Evolutionary conservation across 2,113 vertebrate species (phyloP).

Genomic region (Ovis aries): DNA sequence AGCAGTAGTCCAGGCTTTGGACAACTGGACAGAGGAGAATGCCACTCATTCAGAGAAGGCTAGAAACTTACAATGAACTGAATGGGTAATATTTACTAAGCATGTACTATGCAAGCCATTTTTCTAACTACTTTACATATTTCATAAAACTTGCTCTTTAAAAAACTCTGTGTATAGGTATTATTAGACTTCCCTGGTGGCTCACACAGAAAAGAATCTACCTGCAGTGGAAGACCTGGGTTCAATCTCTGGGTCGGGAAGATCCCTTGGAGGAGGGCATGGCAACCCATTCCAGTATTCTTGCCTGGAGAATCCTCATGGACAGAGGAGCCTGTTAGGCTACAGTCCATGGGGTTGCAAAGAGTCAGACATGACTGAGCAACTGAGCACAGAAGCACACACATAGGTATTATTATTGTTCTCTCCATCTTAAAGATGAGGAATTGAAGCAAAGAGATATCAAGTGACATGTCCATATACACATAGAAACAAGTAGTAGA

Average conservation of each 20-base stretch:
- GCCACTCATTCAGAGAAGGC: background rate
- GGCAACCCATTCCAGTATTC: background rate
- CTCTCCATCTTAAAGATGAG: background rate
- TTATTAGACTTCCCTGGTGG: background rate
- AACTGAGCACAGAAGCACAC: background rate
- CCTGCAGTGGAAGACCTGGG: background rate
- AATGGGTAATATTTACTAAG: background rate
- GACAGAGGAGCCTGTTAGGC: background rate
- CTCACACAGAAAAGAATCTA: background rate
- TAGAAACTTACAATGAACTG: background rate
- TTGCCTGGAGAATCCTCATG: background rate
- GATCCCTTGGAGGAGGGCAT: background rate
- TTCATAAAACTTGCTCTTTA: background rate
- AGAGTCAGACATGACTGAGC: background rate
- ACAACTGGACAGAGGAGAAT: background rate
- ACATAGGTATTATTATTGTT: background rate
- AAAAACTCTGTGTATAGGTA: background rate
- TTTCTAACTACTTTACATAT: background rate
- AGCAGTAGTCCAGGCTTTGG: background rate
- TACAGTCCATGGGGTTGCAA: background rate
- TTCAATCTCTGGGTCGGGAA: rapidly evolving
- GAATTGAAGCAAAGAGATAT: background rate
- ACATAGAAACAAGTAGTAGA: background rate
- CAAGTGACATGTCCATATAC: background rate
- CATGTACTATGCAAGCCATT: background rate